Conservation (phyloP, 1,140 invertebrate species). For the Camponotus vicinus region DNA sequence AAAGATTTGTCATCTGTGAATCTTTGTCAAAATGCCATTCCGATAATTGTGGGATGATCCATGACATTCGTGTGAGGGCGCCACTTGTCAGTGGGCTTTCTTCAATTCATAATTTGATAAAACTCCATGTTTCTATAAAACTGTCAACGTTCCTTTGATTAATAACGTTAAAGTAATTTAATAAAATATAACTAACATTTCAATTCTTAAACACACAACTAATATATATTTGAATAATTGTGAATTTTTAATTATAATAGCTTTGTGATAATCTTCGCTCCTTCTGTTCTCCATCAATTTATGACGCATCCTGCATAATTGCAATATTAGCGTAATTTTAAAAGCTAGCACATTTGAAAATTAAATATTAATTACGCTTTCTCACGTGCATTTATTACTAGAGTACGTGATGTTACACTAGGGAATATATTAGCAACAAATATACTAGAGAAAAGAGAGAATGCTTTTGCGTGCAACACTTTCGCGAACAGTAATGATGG, state of each 20-base stretch:
- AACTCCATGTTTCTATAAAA: too few species aligned
- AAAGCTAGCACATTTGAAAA: neutral
- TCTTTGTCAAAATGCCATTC: neutral
- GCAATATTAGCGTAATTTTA: neutral
- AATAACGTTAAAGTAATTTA: neutral
- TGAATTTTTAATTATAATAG: neutral
- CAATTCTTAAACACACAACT: neutral
- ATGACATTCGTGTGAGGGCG: constrained; percentile 78
- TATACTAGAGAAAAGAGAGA: too few species aligned
- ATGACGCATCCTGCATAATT: neutral
- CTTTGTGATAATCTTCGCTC: neutral
- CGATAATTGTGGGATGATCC: neutral
- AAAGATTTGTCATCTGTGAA: neutral
- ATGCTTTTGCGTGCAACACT: too few species aligned
- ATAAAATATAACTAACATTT: neutral
- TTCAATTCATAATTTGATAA: constrained; percentile 44
- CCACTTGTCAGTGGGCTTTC: constrained; percentile 78
- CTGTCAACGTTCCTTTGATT: neutral
- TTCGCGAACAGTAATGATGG: too few species aligned
- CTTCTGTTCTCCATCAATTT: neutral
- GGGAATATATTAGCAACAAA: too few species aligned
- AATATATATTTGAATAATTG: neutral
- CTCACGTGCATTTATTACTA: neutral
- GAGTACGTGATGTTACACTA: too few species aligned
- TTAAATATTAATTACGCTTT: neutral